Conservation (phyloP, 2,113 vertebrate species). For the Enhydra lutris region DNA sequence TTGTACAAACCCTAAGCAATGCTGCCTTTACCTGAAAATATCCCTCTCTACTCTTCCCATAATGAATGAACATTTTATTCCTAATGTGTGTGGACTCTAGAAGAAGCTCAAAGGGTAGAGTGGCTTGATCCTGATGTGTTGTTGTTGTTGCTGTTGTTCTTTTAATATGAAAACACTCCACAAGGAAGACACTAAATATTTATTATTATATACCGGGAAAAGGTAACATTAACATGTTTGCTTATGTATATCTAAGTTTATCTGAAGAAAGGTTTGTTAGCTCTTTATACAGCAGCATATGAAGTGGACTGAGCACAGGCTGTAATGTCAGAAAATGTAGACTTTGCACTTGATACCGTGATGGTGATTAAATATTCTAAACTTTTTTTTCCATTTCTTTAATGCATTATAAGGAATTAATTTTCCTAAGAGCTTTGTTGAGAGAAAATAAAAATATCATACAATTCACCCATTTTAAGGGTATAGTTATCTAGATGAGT, state of each 20-base stretch:
- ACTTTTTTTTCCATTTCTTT: neutral
- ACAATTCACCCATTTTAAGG: neutral
- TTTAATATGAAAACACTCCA: neutral
- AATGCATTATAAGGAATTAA: neutral
- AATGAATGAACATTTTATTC: neutral
- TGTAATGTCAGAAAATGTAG: neutral
- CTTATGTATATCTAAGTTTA: neutral
- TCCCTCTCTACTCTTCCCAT: neutral
- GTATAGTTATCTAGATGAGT: neutral
- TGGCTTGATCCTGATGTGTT: neutral
- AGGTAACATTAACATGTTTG: neutral
- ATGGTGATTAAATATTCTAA: neutral
- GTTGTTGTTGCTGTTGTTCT: neutral
- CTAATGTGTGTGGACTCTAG: neutral
- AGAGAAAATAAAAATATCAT: neutral
- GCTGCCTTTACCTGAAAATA: neutral
- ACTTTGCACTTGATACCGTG: neutral
- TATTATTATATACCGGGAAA: neutral
- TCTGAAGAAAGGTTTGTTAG: neutral
- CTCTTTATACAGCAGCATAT: neutral
- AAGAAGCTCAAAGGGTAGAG: neutral
- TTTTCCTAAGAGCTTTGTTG: neutral
- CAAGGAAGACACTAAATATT: neutral
- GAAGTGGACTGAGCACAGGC: neutral
- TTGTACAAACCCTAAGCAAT: neutral